Evolutionary conservation across 2,797 vertebrate species (phyloP), one percentile per base, ranked within the genome.

Genomic region (Tangara arthus): DNA sequence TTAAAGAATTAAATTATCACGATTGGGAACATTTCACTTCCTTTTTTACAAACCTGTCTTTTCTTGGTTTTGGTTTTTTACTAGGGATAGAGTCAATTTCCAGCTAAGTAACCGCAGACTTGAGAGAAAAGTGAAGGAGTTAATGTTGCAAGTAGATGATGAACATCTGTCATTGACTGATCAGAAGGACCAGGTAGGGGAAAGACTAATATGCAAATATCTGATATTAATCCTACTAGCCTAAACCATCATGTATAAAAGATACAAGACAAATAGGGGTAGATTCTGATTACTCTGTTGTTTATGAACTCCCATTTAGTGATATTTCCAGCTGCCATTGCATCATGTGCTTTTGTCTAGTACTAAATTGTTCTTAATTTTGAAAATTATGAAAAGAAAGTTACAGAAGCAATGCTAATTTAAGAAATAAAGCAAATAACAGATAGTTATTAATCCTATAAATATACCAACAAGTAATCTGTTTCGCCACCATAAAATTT

Each of bases 71-170:
- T 24, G 4, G 0, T 63, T 83, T 63, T 71, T 59, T 92, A 85
- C 77, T 94, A 99, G 99, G 97, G 99, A 99, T 49, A 98, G 99
- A 52, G 98, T 98, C 60, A 99, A 98, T 97, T 98, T 99, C 70
- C 99, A 99, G 90, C 95, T 99, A 92, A 98, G 86, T 81, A 99
- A 99, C 96, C 99, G 99, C 61, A 97, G 99, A 82, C 98, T 99
- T 89, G 99, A 99, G 94, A 98, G 99, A 95, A 99, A 98, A 95
- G 99, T 99, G 49, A 99, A 99, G 96, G 99, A 99, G 96, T 98
- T 99, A 97, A 97, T 99, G 98, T 98, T 99, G 98, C 99, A 99
- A 95, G 98, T 98, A 81, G 99, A 99, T 52, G 99, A 99, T 64
- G 99, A 99, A 84, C 99, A 99, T 80, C 97, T 99, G 91, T 98